Conservation (phyloP, 2,888 invertebrate species). For the Keiferia lycopersicella region DNA sequence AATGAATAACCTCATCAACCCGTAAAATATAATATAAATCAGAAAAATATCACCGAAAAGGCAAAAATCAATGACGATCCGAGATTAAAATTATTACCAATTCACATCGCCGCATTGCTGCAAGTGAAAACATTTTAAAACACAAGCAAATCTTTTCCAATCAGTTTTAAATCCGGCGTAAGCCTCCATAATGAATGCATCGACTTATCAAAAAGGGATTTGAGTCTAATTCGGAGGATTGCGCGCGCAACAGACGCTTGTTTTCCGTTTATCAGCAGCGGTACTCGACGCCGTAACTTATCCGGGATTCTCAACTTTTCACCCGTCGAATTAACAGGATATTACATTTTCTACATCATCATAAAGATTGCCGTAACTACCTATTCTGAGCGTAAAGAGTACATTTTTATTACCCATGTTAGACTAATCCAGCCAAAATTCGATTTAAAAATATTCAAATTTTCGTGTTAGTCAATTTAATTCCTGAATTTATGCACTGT, state of each 20-base stretch:
- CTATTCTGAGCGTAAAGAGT: no score
- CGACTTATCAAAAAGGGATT: constrained; percentile 35
- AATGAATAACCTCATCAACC: no score
- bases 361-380: neutral
- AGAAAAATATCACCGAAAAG: neutral
- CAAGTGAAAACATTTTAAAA: constrained; percentile 19
- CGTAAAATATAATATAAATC: neutral
- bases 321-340: constrained; percentile 8
- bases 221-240: constrained; percentile 34
- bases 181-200: constrained; percentile 41
- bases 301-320: constrained; percentile 3
- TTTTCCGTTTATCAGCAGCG: constrained; percentile 36
- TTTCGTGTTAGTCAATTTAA: no score
- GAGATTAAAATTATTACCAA: neutral
- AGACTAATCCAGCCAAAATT: no score
- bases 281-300: constrained; percentile 28
- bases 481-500: no score
- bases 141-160: constrained; percentile 24
- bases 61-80: neutral
- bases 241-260: constrained; percentile 31
- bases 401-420: no score
- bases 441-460: no score
- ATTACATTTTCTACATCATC: neutral
- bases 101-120: neutral
- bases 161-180: constrained; percentile 28